A percentile compares a stretch with the other conserved stretches of the same genome.
Evolutionary conservation across 2,888 invertebrate genomes (phyloP).

Genomic region (Venustoraphidia nigricollis): DNA sequence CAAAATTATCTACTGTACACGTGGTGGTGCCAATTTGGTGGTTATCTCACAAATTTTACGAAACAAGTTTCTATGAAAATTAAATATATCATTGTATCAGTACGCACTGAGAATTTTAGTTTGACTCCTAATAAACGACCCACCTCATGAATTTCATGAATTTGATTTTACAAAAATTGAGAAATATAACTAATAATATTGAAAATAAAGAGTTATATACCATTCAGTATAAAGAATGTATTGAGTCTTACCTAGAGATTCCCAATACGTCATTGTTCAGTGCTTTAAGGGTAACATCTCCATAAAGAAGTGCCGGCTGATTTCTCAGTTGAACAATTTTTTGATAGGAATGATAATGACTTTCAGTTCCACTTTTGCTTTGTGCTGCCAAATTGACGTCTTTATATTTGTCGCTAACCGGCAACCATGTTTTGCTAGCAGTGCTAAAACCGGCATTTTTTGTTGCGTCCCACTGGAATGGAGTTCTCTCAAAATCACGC

Average conservation of each 20-base stretch:
- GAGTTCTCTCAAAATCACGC: conserved; percentile 63
- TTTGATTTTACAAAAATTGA: too few relatives aligned
- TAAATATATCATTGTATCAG: too few relatives aligned
- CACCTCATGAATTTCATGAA: too few relatives aligned
- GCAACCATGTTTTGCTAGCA: conserved; percentile 45
- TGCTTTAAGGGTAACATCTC: conserved; percentile 37
- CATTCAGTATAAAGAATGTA: too few relatives aligned
- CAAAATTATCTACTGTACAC: too few relatives aligned
- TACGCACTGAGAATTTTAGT: too few relatives aligned
- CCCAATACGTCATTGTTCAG: conserved; percentile 24
- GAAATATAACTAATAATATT: too few relatives aligned
- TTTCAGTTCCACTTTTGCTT: conserved; percentile 23
- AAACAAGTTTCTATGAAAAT: too few relatives aligned
- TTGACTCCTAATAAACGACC: too few relatives aligned
- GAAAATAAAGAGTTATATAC: too few relatives aligned
- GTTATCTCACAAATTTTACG: too few relatives aligned
- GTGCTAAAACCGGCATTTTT: conserved; percentile 39
- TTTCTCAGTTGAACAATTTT: conserved; percentile 36
- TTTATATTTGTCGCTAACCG: conserved; percentile 44
- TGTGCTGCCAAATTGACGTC: conserved; percentile 42
- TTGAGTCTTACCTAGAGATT: conserved; percentile 24
- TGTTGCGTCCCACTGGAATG: conserved; percentile 60
- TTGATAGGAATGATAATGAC: conserved; percentile 48
- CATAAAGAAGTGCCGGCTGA: conserved; percentile 32
- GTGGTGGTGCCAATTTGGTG: too few relatives aligned